Evolutionary conservation across 2,888 invertebrate genomes (phyloP).

Genomic region (Callinectes sapidus): DNA sequence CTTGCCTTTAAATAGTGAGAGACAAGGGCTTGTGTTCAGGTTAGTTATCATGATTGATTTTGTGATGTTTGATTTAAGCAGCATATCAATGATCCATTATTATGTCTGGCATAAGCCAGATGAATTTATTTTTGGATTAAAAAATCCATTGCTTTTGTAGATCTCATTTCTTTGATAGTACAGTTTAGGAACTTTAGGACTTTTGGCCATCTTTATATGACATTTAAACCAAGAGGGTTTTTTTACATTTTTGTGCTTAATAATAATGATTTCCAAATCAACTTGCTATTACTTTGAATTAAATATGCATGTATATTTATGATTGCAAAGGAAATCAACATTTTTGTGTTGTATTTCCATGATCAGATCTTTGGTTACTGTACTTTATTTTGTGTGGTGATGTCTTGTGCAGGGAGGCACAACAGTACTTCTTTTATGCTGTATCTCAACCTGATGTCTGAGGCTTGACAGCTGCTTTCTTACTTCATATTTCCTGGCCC

Average conservation of each 20-base stretch:
- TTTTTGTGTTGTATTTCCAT: not conserved
- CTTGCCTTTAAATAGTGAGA: not conserved
- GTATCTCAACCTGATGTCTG: not conserved
- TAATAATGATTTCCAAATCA: not conserved
- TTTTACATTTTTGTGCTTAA: not conserved
- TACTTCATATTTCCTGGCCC: not conserved
- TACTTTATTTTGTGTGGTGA: not conserved
- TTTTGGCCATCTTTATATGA: not conserved
- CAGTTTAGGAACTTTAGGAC: not conserved
- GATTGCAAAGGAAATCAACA: not conserved
- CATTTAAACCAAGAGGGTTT: not conserved
- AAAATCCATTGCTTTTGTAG: not conserved
- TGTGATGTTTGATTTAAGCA: not conserved
- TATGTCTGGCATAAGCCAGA: not conserved
- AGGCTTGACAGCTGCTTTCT: not conserved
- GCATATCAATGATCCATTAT: not conserved
- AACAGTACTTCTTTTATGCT: not conserved
- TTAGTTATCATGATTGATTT: not conserved
- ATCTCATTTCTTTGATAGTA: not conserved
- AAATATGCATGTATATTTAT: not conserved
- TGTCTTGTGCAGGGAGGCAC: not conserved
- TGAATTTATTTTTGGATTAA: not conserved
- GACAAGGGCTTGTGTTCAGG: not conserved
- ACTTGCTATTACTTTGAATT: not conserved
- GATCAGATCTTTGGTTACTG: slow-evolving; percentile 26